Conservation (phyloP, 2,113 vertebrate genomes). For the Vulpes ferrilata region DNA sequence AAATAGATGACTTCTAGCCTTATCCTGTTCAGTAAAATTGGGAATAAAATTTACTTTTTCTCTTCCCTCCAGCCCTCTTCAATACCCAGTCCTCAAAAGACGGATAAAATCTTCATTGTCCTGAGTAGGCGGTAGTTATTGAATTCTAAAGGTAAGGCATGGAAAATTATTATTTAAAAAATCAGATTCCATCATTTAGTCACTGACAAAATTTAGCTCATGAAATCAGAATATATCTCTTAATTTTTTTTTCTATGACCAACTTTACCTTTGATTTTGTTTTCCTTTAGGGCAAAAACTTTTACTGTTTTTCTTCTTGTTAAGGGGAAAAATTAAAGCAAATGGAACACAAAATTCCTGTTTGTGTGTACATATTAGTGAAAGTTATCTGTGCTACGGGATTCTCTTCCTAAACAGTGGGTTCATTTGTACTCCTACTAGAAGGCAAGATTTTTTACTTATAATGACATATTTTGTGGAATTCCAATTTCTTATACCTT, state of each 20-base stretch:
- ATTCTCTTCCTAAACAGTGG: constrained; percentile 25
- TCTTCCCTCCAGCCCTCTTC: constrained; percentile 28
- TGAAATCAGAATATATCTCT: background rate
- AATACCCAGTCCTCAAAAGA: constrained; percentile 46
- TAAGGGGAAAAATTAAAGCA: constrained; percentile 44
- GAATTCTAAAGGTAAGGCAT: constrained; percentile 4
- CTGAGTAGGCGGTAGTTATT: background rate
- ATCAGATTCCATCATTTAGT: constrained; percentile 39
- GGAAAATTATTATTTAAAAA: constrained; percentile 36
- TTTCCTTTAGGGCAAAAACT: constrained; percentile 38
- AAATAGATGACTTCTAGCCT: background rate
- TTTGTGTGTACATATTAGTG: background rate
- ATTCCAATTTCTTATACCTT: constrained; percentile 45
- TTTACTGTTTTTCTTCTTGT: background rate
- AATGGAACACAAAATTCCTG: background rate
- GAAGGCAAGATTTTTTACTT: constrained; percentile 36
- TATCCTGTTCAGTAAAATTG: constrained; percentile 60
- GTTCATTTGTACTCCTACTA: background rate
- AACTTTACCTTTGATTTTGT: constrained; percentile 50
- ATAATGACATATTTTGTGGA: constrained; percentile 39
- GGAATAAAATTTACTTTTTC: constrained; percentile 42
- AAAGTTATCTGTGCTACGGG: background rate
- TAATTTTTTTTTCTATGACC: constrained; percentile 55
- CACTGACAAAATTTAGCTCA: background rate
- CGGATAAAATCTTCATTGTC: constrained; percentile 48